phyloP scores from a whole-genome alignment of 30 jellyfish, hydroid and myxozoan species.

The Kudoa iwatai region DNA sequence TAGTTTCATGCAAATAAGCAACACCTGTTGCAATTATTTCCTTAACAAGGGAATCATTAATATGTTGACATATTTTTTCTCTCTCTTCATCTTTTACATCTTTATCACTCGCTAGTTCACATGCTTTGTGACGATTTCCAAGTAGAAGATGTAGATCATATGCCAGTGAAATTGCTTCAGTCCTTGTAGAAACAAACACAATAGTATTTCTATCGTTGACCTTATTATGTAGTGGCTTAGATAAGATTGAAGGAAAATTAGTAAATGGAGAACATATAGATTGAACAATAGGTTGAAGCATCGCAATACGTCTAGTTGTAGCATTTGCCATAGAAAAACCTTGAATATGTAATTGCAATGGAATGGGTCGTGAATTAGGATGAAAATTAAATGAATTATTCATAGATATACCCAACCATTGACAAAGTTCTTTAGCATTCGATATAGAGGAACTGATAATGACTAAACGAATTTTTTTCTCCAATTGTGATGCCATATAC shows the following conservation, averaged over 20 bases:
- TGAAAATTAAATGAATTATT: conserved; percentile 54
- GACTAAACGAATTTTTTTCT: conserved; percentile 31
- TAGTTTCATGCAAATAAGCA: conserved; percentile 69
- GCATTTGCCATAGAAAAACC: conserved; percentile 1
- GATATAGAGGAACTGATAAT: conserved; percentile 66
- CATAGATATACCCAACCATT: conserved; percentile 75
- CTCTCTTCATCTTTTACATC: neutral
- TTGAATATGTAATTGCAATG: conserved; percentile 50
- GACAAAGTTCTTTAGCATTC: conserved; percentile 48
- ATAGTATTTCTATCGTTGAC: conserved; percentile 8
- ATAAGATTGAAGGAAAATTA: too few species aligned
- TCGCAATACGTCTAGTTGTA: neutral
- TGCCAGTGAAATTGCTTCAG: conserved; percentile 28
- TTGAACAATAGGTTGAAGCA: neutral
- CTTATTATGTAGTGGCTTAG: neutral
- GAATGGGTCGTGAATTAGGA: conserved; percentile 75
- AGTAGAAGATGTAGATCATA: conserved; percentile 3
- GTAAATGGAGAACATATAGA: too few species aligned
- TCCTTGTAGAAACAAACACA: conserved; percentile 43
- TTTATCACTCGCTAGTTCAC: too few species aligned
- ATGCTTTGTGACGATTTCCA: too few species aligned
- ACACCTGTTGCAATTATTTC: conserved; percentile 44
- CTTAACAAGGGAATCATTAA: neutral
- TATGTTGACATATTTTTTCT: neutral
- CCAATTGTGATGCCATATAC: conserved; percentile 55